These are phyloP conservation scores for Morpho deidamia DNA, from an alignment of 2,888 invertebrate species.

Conservation along the genomic window DNA sequence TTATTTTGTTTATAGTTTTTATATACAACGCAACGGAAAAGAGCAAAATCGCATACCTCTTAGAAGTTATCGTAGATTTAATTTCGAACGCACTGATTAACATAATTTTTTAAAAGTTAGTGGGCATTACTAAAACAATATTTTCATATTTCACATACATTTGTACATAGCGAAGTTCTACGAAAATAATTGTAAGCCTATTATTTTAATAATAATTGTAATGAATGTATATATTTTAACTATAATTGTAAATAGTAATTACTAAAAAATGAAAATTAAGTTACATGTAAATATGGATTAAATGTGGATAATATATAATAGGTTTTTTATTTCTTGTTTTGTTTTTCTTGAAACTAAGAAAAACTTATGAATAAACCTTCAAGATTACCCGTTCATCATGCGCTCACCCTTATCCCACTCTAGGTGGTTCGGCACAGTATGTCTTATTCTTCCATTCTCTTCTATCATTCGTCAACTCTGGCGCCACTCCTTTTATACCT, in stretches of 20 bases:
- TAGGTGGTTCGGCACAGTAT: no score
- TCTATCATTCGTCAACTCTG: no score
- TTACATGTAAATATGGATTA: slow-evolving; percentile 3
- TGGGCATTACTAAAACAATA: neutral
- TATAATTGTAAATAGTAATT: slow-evolving; percentile 2
- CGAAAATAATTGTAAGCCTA: neutral
- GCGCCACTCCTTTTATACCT: no score
- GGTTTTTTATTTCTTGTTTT: neutral
- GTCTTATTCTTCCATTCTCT: no score
- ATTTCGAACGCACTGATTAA: neutral
- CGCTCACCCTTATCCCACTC: no score
- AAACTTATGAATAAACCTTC: neutral
- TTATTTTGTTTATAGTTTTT: no score
- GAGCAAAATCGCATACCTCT: no score
- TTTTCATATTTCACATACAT: neutral
- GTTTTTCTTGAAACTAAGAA: neutral
- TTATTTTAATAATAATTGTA: neutral
- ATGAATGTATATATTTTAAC: slow-evolving; percentile 1
- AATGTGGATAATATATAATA: neutral
- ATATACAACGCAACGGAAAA: no score
- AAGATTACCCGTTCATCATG: no score
- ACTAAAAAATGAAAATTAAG: neutral
- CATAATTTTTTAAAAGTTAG: neutral
- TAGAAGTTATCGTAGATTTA: neutral
- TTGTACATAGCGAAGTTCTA: neutral